Conservation (phyloP, 2,888 invertebrate species). For the Helicoverpa assulta region DNA sequence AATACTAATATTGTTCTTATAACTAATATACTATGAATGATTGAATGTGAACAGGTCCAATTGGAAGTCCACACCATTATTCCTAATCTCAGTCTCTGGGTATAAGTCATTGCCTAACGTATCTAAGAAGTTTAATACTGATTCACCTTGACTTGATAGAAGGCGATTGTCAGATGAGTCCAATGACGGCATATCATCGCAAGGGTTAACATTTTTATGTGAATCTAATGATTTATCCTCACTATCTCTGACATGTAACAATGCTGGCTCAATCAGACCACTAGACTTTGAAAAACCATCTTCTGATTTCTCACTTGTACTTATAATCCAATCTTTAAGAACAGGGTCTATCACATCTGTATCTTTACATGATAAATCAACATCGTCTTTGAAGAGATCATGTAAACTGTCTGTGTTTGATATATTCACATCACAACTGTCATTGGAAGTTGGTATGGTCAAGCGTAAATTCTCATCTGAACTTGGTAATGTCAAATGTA, state of each 20-base stretch:
- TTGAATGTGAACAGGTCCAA: slow-evolving; percentile 85
- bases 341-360: slow-evolving; percentile 69
- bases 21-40: slow-evolving; percentile 69
- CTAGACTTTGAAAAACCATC: slow-evolving; percentile 78
- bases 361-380: slow-evolving; percentile 73
- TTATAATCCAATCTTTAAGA: slow-evolving; percentile 78
- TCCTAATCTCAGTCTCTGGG: slow-evolving; percentile 84
- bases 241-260: slow-evolving; percentile 75
- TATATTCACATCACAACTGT: slow-evolving; percentile 44
- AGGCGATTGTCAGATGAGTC: slow-evolving; percentile 55
- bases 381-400: slow-evolving; percentile 75
- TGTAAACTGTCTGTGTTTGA: slow-evolving; percentile 62
- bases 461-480: slow-evolving; percentile 46
- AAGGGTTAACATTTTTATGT: slow-evolving; percentile 41
- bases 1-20: slow-evolving; percentile 47
- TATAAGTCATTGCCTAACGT: slow-evolving; percentile 82
- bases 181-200: slow-evolving; percentile 51
- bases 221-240: slow-evolving; percentile 49
- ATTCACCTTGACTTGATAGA: slow-evolving; percentile 73
- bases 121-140: slow-evolving; percentile 85
- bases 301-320: slow-evolving; percentile 75
- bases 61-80: slow-evolving; percentile 83
- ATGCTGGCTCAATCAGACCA: slow-evolving; percentile 75
- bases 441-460: slow-evolving; percentile 37
- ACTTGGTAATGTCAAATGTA: slow-evolving; percentile 48